Conservation (phyloP, 2,797 vertebrate genomes). For the Lepilemur ruficaudatus region DNA sequence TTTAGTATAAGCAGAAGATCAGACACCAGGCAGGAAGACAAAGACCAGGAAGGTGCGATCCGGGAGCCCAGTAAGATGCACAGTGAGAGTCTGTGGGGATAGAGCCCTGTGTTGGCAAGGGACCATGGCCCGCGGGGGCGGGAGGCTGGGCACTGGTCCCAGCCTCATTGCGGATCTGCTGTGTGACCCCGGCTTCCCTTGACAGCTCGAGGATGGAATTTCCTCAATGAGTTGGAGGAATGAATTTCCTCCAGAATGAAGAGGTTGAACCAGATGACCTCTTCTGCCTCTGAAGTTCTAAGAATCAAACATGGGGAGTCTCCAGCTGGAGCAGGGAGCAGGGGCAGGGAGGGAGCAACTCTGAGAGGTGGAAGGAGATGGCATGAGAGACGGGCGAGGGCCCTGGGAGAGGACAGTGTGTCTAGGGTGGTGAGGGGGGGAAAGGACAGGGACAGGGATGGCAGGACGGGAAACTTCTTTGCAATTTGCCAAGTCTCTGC, state of each 20-base stretch:
- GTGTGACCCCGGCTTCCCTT: neutral
- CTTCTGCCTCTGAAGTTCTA: neutral
- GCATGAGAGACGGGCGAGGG: neutral
- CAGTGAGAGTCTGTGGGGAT: neutral
- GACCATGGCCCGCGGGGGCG: too few relatives aligned
- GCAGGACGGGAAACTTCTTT: neutral
- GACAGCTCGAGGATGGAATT: neutral
- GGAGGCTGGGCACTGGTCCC: neutral
- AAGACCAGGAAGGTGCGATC: neutral
- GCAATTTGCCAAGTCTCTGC: neutral
- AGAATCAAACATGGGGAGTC: neutral
- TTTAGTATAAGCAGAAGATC: neutral
- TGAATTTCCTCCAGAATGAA: neutral
- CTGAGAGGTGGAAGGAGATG: neutral
- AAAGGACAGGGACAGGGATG: neutral
- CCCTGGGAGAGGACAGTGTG: neutral
- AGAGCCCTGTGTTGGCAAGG: neutral
- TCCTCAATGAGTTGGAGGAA: neutral
- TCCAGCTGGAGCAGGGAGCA: neutral
- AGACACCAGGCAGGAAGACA: neutral
- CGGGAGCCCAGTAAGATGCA: fast-evolving
- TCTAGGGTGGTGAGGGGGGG: neutral
- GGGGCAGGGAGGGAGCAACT: neutral
- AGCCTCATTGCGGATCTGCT: neutral
- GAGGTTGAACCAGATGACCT: neutral